phyloP scores from a whole-genome alignment of 92 coral and sea anemone species.

The Heteractis magnifica region DNA sequence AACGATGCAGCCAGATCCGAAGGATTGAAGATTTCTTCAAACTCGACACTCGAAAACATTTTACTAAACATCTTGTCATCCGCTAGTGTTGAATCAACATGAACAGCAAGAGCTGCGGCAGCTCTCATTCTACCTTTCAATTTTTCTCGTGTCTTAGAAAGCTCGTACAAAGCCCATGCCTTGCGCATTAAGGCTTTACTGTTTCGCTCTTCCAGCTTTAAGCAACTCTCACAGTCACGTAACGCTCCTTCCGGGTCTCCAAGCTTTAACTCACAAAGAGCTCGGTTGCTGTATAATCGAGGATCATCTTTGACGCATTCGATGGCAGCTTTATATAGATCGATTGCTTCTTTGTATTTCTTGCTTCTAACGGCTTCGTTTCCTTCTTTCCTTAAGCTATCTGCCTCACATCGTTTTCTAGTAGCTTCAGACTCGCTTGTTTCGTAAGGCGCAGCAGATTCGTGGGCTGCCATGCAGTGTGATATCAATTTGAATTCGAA shows the following conservation, averaged over 20 bases:
- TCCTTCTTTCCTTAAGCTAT: conserved; percentile 54
- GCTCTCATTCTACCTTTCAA: conserved; percentile 33
- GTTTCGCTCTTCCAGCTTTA: conserved; percentile 36
- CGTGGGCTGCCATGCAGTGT: conserved; percentile 50
- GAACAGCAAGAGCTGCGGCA: conserved; percentile 54
- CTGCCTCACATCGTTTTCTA: conserved; percentile 5
- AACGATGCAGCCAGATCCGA: conserved; percentile 31
- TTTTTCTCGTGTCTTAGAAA: conserved; percentile 30
- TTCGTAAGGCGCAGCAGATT: not conserved
- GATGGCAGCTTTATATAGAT: conserved; percentile 48
- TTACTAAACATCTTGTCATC: conserved; percentile 14
- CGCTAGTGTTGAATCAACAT: conserved; percentile 36
- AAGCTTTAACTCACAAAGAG: conserved; percentile 64
- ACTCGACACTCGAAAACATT: conserved; percentile 45
- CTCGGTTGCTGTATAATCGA: conserved; percentile 56
- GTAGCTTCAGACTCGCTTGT: not conserved
- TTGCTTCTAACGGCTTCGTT: conserved; percentile 55
- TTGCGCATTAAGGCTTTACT: conserved; percentile 70
- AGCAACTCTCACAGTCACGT: conserved; percentile 64
- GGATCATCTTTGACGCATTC: conserved; percentile 25
- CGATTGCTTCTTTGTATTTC: conserved; percentile 40
- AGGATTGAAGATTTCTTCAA: conserved; percentile 31
- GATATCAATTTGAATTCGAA: conserved; percentile 55
- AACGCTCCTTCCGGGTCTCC: conserved; percentile 55
- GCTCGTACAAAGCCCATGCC: conserved; percentile 74